Base-by-base conservation (phyloP, 2,113 vertebrate genomes). In the Tyto alba region DNA sequence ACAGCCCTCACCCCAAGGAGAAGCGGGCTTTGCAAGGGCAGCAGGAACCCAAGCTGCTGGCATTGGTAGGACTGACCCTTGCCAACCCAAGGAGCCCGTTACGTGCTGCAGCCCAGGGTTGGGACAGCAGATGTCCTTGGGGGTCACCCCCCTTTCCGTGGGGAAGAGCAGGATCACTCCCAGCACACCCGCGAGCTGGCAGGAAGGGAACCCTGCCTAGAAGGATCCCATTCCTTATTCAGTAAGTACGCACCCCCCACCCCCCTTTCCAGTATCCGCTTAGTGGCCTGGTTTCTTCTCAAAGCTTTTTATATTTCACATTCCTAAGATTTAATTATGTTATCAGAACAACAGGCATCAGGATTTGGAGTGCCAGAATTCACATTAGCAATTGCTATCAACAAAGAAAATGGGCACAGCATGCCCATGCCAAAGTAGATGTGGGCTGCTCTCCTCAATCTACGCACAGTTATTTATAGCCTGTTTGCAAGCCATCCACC, bases 351-450 rank as follows among this genome's bases (percentile, higher is more conserved):
- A 96, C 95, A 95, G 96, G 91, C 94, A 95, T 91, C 91, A 21
- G 89, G 92, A 93, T 94, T 92, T 91, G 74, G 96, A 96, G 92
- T 97, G 92, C 96, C 89, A 96, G 90, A 96, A 96, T 94, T 96
- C 94, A 92, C 95, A 95, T 96, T 95, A 97, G 96, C 94, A 91
- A 96, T 94, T 96, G 96, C 94, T 96, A 95, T 93, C 94, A 95
- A 92, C 95, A 94, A 92, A 96, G 94, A 95, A 96, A 96, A 97
- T 85, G 94, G 96, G 95, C 95, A 97, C 91, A 97, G 96, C 95
- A 95, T 92, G 92, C 95, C 92, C 86, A 95, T 88, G 95, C 91
- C 96, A 96, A 89, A 95, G 84, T 78, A 96, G 95, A 95, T 90
- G 94, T 93, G 86, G 95, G 96, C 94, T 95, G 95, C 95, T 93